Evolutionary conservation across 2,888 invertebrate genomes (phyloP), one percentile per base, ranked within the genome.

Genomic region (Pardosa pseudoannulata): DNA sequence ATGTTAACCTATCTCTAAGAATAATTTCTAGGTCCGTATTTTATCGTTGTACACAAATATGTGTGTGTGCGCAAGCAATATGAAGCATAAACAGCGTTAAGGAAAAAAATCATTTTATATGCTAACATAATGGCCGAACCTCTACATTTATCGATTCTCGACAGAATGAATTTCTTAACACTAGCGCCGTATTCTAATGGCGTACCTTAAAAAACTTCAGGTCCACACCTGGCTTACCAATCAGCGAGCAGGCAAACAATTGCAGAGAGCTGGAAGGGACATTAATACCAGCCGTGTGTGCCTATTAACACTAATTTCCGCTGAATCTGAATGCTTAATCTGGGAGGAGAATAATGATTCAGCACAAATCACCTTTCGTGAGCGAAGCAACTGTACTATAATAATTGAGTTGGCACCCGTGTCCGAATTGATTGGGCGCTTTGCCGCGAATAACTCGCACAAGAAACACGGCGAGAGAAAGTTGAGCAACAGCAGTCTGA

Each of bases 371-470:
- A 56, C 56, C 56, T 56, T 56, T 56, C 56, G 56, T 56, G 56
- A 56, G 11, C 23, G 23, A 56, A 46, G 56, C 56, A 56, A n/a
- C 41, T 23, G 56, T 23, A 23, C 23, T 5, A 56, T 56, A 56
- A 56, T 56, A 56, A 56, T 56, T 56, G 23, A 56, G 56, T 56
- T 56, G 56, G 56, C 56, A 56, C 56, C 56, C 56, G 56, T 56
- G 56, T 56, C 56, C 56, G 56, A 56, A 56, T 56, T 56, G 56
- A 56, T 56, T 56, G 56, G 19, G 23, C 23, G 56, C 56, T 56
- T 23, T 6, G 3, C 19, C 56, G 23, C 3, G 19, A 23, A 16
- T n/a, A n/a, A n/a, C n/a, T n/a, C n/a, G n/a, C n/a, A 56, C 16
- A 56, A 56, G 56, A 56, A 56, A 23, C 23, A 16, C 1, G 41